These are phyloP conservation scores for Meteorus cinctellus DNA, from an alignment of 2,888 invertebrate genomes.

Conservation along the genomic window DNA sequence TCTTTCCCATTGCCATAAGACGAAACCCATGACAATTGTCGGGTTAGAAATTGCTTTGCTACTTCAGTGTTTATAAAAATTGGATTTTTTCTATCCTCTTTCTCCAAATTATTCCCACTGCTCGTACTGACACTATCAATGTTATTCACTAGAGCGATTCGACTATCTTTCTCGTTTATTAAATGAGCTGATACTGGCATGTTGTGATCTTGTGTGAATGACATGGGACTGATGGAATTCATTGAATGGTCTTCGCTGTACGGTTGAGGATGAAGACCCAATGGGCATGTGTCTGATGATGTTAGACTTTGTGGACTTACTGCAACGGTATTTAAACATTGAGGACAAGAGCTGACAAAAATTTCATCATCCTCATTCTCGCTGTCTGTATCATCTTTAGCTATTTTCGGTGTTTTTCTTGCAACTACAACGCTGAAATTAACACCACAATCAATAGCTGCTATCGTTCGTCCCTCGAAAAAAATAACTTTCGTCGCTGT, in stretches of 20 bases:
- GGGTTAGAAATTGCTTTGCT: constrained; percentile 83
- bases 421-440: constrained; percentile 85
- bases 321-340: constrained; percentile 73
- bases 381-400: constrained; percentile 72
- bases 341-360: constrained; percentile 80
- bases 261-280: constrained; percentile 78
- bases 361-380: constrained; percentile 80
- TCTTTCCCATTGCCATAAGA: constrained; percentile 77
- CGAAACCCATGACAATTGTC: constrained; percentile 84
- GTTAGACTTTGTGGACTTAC: constrained; percentile 74
- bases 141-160: constrained; percentile 37
- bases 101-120: constrained; percentile 50
- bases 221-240: constrained; percentile 76
- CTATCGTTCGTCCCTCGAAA: constrained; percentile 81
- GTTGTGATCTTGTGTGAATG: constrained; percentile 74
- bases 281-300: constrained; percentile 79
- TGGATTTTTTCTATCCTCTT: constrained; percentile 76
- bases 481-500: constrained; percentile 80
- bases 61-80: constrained; percentile 87
- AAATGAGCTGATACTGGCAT: constrained; percentile 39
- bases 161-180: constrained; percentile 35
- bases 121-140: constrained; percentile 45
- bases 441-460: constrained; percentile 83
- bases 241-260: constrained; percentile 77
- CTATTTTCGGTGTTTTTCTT: constrained; percentile 76